Base-by-base conservation (phyloP, 1,140 invertebrate genomes). In the Zaprionus davidi region DNA sequence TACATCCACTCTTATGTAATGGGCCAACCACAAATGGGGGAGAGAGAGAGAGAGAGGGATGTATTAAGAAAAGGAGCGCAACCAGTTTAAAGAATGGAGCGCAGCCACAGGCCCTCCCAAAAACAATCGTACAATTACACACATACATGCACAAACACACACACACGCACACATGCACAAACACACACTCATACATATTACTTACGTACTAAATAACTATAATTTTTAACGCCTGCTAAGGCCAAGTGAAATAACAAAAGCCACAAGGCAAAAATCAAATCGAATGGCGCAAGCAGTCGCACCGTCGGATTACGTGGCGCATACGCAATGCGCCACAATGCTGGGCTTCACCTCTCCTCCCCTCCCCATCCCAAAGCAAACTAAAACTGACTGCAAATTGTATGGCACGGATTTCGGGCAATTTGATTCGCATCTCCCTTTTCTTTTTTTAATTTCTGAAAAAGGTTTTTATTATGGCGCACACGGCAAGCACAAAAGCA, bases 361-460 rank as follows among this genome's bases (percentile, higher is more conserved):
- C n/a, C 41, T 6, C n/a, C 0, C 2, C 6, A 2, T 0, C 3
- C n/a, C 2, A 2, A 3, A 20, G 13, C 20, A 49, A 51, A 17
- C 41, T 22, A 20, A 60, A 51, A 24, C 41, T 73, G 66, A 73
- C 51, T 73, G 66, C 53, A 56, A 66, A 73, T 55, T 71, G 64
- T 71, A 34, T 53, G 51, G 64, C 73, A 86, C 79, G 76, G 67
- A 87, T 82, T 80, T 80, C 59, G 53, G 83, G 78, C 66, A 76
- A 80, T 74, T 68, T 69, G 56, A 58, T 59, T 64, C 77, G 67
- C 71, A 71, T 68, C 60, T 81, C 71, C 56, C 5, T 49, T 60
- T 66, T 67, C 64, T 58, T 75, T 87, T 87, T 90, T 90, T 90
- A 90, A 90, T 90, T 90, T 82, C 68, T 85, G 76, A 63, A 85